Percentiles rank a stretch among this genome's conserved stretches.
Conservation (phyloP, 2,113 vertebrate species). For the Clarias magur region DNA sequence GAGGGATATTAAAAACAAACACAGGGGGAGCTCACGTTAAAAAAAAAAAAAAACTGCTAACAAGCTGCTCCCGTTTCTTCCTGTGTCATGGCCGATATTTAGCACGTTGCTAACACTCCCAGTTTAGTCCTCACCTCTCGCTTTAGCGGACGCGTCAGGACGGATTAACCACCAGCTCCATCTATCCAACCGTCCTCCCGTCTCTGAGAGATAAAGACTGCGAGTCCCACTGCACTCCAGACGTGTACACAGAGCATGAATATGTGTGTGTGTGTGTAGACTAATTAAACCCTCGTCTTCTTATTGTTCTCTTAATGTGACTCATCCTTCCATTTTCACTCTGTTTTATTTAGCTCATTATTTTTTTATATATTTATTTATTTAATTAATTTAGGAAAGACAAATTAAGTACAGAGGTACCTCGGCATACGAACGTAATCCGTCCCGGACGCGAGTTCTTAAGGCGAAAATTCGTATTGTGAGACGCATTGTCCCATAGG, state of each 20-base stretch:
- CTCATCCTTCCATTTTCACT: neutral
- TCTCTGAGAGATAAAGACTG: conserved; percentile 63
- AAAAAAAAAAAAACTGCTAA: neutral
- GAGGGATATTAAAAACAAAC: neutral
- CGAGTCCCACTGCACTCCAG: conserved; percentile 45
- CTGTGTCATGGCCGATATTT: conserved; percentile 45
- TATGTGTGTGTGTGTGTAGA: conserved; percentile 60
- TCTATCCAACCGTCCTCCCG: conserved; percentile 61
- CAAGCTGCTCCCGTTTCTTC: neutral
- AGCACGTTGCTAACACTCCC: conserved; percentile 34
- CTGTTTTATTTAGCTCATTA: neutral
- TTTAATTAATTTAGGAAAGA: neutral
- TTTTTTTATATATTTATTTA: neutral
- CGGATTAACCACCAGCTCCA: conserved; percentile 57
- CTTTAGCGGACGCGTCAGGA: conserved; percentile 11
- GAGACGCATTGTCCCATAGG: too few relatives aligned
- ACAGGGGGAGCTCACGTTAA: neutral
- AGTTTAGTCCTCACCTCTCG: conserved; percentile 44
- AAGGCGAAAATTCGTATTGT: too few relatives aligned
- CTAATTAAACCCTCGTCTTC: conserved; percentile 72
- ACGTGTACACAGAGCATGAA: neutral
- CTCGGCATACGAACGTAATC: too few relatives aligned
- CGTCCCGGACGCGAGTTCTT: too few relatives aligned
- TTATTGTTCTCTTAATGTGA: conserved; percentile 45
- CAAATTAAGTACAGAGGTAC: too few relatives aligned